Conservation (phyloP, 2,113 vertebrate species). For the Parus major region DNA sequence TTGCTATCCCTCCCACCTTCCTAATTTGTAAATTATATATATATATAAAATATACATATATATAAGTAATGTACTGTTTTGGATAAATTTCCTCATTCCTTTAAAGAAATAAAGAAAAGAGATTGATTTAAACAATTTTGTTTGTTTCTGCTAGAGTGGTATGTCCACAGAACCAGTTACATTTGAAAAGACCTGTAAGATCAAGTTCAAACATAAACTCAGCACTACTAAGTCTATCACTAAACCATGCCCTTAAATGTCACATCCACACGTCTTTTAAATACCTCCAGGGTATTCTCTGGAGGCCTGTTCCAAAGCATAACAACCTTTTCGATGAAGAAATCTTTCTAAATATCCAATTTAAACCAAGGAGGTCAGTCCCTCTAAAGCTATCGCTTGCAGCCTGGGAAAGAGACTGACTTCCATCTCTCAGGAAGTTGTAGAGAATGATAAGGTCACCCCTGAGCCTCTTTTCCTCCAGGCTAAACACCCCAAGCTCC, state of each 20-base stretch:
- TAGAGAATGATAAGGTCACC: neutral
- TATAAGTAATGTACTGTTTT: neutral
- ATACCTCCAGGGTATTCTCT: neutral
- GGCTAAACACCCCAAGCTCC: neutral
- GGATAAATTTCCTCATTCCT: neutral
- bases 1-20: neutral
- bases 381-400: neutral
- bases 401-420: neutral
- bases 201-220: neutral
- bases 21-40: neutral
- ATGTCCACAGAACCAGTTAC: neutral
- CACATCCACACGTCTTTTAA: neutral
- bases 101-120: neutral
- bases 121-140: neutral
- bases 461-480: neutral
- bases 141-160: neutral
- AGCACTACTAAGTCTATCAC: neutral
- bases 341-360: neutral
- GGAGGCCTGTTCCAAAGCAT: neutral
- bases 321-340: neutral
- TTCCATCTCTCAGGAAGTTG: neutral
- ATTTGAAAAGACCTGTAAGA: neutral
- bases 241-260: neutral
- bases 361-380: neutral
- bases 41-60: neutral